These are phyloP conservation scores for Saccostrea glomerata DNA, from an alignment of 1,140 invertebrate species.

Conservation along the genomic window DNA sequence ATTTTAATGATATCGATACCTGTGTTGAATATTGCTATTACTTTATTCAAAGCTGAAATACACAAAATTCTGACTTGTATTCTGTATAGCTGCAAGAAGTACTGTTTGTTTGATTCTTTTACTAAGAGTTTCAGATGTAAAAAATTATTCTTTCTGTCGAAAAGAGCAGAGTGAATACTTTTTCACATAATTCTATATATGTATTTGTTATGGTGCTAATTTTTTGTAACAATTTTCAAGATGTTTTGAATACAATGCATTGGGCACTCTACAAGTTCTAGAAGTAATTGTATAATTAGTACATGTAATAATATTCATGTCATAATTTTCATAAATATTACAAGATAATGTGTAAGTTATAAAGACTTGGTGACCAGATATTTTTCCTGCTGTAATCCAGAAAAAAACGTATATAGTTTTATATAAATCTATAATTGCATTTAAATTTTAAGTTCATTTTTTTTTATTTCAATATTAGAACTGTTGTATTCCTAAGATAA, in stretches of 20 bases:
- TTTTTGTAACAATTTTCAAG: not conserved
- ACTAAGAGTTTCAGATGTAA: no score
- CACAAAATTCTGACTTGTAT: no score
- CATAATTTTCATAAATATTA: not conserved
- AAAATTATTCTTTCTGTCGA: no score
- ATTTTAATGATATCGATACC: not conserved
- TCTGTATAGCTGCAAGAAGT: no score
- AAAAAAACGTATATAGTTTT: not conserved
- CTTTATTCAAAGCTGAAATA: not conserved
- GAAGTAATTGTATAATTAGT: not conserved
- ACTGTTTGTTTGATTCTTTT: no score
- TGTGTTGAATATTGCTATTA: not conserved
- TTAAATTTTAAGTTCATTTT: not conserved
- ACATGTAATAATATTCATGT: not conserved
- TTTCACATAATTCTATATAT: not conserved
- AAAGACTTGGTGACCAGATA: not conserved
- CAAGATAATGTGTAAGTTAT: not conserved
- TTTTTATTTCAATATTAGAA: no score
- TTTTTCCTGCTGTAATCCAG: not conserved
- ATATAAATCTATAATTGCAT: not conserved
- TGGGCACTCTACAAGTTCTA: not conserved
- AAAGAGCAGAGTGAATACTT: no score
- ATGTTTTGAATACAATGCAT: not conserved
- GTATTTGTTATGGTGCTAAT: not conserved
- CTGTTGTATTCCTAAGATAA: not conserved